A percentile compares a stretch with the other conserved stretches of the same genome.
These are phyloP conservation scores for Ptychoptera contaminata DNA, from an alignment of 2,888 invertebrate genomes.

Conservation along the genomic window DNA sequence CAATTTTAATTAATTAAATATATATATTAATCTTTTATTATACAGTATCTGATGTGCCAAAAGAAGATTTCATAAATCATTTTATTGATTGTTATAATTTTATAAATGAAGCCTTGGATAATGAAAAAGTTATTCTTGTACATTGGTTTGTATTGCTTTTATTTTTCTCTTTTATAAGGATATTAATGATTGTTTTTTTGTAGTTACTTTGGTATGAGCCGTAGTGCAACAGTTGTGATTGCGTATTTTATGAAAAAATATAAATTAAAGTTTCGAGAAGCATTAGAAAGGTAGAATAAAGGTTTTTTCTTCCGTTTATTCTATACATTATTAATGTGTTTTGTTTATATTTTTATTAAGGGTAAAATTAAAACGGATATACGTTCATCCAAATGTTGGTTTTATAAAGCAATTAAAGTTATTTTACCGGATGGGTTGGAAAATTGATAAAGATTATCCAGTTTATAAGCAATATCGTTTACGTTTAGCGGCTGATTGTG, in stretches of 20 bases:
- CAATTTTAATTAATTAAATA: constrained; percentile 7
- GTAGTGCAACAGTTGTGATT: constrained; percentile 75
- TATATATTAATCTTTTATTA: constrained; percentile 13
- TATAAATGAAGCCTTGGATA: constrained; percentile 48
- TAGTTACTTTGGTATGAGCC: constrained; percentile 79
- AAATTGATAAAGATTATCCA: constrained; percentile 49
- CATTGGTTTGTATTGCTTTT: constrained; percentile 50
- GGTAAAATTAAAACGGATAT: constrained; percentile 53
- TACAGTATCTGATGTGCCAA: constrained; percentile 67
- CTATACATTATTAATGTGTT: constrained; percentile 3
- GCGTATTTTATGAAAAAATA: constrained; percentile 81
- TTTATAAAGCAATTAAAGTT: constrained; percentile 64
- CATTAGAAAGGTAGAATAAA: constrained; percentile 35
- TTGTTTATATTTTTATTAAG: constrained; percentile 16
- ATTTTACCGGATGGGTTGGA: constrained; percentile 62
- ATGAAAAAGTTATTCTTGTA: constrained; percentile 56
- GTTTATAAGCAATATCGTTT: constrained; percentile 60
- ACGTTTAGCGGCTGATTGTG: constrained; percentile 63
- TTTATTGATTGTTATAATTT: constrained; percentile 64
- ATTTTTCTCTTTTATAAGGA: neutral
- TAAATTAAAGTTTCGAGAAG: constrained; percentile 52
- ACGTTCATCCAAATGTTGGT: constrained; percentile 65
- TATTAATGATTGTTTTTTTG: constrained; percentile 3
- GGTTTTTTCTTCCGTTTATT: constrained; percentile 9
- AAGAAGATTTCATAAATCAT: constrained; percentile 68